These are phyloP conservation scores for Drosophila paramelanica DNA, from an alignment of 2,888 invertebrate genomes.

Conservation along the genomic window DNA sequence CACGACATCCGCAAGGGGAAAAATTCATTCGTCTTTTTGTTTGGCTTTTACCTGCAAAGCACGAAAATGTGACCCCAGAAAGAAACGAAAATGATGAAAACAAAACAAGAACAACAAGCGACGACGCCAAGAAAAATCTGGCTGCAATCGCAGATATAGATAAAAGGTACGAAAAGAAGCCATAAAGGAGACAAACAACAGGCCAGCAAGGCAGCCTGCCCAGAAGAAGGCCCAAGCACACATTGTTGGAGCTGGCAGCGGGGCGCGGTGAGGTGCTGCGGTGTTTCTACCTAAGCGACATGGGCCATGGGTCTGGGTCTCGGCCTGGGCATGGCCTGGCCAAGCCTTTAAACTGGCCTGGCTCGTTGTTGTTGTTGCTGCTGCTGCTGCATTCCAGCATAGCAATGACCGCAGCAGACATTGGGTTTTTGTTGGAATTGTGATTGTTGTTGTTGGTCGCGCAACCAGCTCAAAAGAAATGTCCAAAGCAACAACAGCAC, in stretches of 20 bases:
- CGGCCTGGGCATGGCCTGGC: conserved; percentile 48
- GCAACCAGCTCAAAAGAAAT: conserved; percentile 61
- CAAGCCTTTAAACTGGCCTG: conserved; percentile 76
- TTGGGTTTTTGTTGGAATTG: conserved; percentile 51
- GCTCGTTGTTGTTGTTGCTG: conserved; percentile 10
- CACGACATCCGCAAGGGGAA: conserved; percentile 61
- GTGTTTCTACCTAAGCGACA: conserved; percentile 63
- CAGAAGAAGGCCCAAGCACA: conserved; percentile 17
- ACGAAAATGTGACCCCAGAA: conserved; percentile 72
- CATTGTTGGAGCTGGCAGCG: conserved; percentile 31
- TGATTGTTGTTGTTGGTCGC: conserved; percentile 60
- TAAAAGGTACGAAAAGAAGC: conserved; percentile 79
- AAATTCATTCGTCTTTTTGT: conserved; percentile 43
- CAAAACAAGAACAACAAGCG: neutral
- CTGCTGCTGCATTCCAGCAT: conserved; percentile 71
- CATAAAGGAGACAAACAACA: conserved; percentile 80
- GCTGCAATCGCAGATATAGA: conserved; percentile 75
- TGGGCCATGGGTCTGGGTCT: conserved; percentile 35
- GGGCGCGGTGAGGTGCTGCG: conserved; percentile 7
- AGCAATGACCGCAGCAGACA: conserved; percentile 78
- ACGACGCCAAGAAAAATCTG: conserved; percentile 60
- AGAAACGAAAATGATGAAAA: conserved; percentile 16
- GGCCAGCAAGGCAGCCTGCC: conserved; percentile 42
- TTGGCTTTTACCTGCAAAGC: conserved; percentile 60
- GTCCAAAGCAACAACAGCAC: conserved; percentile 39